Base-by-base conservation (phyloP, 2,113 vertebrate genomes). In the pig (Sus scrofa) region DNA sequence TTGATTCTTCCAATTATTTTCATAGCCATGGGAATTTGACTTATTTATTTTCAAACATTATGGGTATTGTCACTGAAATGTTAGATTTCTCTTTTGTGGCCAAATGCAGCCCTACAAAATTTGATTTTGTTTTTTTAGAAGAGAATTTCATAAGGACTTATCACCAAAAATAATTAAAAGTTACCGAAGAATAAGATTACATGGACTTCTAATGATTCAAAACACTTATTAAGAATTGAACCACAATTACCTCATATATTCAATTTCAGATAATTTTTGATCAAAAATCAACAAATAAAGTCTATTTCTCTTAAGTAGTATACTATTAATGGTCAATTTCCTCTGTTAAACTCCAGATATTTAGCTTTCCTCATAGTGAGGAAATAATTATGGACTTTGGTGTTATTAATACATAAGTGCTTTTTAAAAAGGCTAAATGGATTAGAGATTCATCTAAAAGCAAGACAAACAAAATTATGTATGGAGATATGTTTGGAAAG, bases 1-100 rank as follows among this genome's bases (percentile, higher is more conserved):
- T 62, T 52, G 81, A 86, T 79, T 89, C 30, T 73, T 90, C 7
- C 12, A 91, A 58, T 58, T 95, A 82, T 86, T 89, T 50, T 78
- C 24, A 75, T 58, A 70, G 77, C 32, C 13, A 77, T 77, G 14
- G 10, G 2, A 65, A 58, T 52, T 74, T 82, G 2, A 82, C 85
- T 90, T 93, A 30, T 62, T 91, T 58, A n/a, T 86, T 96, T 94
- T 75, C 9, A 89, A 82, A 52, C 14, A 65, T 74, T 34, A 19
- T 39, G 26, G 3, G 2, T 56, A 86, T 74, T 75, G 0, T 58
- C 16, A 93, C 3, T 54, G 15, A 89, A 85, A 94, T 81, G 3
- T 50, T 82, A 6, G 3, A 56, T 68, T 93, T 95, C 12, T 79
- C 10, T 56, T 73, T 34, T 68, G 3, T 78, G 32, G 24, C 71